phyloP scores from a whole-genome alignment of 1,140 invertebrate genomes.

The Macrostomum lignano region DNA sequence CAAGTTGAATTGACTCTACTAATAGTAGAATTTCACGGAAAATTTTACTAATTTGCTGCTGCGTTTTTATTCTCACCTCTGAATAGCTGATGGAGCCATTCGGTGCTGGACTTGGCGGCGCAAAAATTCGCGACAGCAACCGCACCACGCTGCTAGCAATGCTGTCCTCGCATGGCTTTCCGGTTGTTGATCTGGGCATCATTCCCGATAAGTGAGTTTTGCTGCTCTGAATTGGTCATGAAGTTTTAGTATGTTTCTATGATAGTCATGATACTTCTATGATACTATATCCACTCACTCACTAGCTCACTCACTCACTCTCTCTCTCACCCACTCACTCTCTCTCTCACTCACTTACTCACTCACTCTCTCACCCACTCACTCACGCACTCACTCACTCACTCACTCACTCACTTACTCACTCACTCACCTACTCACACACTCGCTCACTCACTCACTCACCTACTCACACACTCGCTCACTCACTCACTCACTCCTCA shows the following conservation, averaged over 20 bases:
- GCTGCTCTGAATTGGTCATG: slow-evolving; percentile 5
- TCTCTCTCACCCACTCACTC: too few species aligned
- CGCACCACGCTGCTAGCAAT: slow-evolving; percentile 41
- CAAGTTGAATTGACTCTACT: background rate
- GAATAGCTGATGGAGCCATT: slow-evolving; percentile 22
- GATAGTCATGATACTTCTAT: too few species aligned
- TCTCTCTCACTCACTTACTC: too few species aligned
- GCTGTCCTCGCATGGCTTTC: slow-evolving; percentile 36
- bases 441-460: too few species aligned
- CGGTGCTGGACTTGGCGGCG: slow-evolving; percentile 22
- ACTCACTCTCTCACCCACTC: too few species aligned
- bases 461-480: too few species aligned
- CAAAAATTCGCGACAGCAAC: slow-evolving; percentile 55
- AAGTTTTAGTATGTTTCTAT: slow-evolving; percentile 2
- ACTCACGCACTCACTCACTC: too few species aligned
- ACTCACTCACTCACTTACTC: too few species aligned
- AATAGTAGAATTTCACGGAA: background rate
- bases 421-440: too few species aligned
- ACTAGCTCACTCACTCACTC: too few species aligned
- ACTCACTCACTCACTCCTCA: too few species aligned
- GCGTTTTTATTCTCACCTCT: background rate
- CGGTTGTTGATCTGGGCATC: slow-evolving; percentile 38
- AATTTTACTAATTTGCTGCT: background rate
- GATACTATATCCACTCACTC: too few species aligned
- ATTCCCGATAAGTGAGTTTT: slow-evolving; percentile 35